phyloP scores from a whole-genome alignment of 2,113 vertebrate genomes.

The Sorex fumeus region DNA sequence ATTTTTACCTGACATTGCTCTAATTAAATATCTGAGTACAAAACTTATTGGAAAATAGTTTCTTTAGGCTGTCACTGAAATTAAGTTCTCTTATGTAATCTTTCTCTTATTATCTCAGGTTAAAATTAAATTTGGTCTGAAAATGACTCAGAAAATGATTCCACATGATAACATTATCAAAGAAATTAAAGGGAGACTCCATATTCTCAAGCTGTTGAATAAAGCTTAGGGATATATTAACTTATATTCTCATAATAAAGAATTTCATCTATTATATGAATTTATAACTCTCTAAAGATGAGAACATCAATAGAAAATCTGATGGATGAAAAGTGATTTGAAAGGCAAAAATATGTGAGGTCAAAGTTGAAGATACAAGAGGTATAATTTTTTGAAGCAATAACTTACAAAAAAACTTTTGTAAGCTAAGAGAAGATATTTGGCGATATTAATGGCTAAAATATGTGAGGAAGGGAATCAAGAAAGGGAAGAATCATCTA shows the following conservation, averaged over 20 bases:
- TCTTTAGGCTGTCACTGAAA: constrained; percentile 69
- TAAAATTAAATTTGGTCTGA: constrained; percentile 75
- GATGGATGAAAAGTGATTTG: background rate
- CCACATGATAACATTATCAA: constrained; percentile 57
- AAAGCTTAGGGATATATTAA: constrained; percentile 53
- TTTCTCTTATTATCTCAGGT: constrained; percentile 66
- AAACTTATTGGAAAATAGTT: constrained; percentile 64
- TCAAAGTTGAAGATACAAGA: constrained; percentile 29
- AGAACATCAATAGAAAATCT: background rate
- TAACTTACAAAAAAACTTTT: background rate
- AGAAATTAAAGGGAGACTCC: constrained; percentile 3
- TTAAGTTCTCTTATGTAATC: constrained; percentile 54
- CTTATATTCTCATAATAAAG: constrained; percentile 7
- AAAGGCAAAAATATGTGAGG: background rate
- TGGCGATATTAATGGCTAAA: background rate
- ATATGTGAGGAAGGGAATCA: background rate
- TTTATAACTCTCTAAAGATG: constrained; percentile 12
- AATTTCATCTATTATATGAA: background rate
- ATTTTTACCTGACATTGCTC: constrained; percentile 41
- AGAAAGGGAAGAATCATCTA: background rate
- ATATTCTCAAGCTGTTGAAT: constrained; percentile 42
- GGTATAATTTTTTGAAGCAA: background rate
- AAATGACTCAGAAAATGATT: constrained; percentile 62
- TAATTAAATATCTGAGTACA: constrained; percentile 72
- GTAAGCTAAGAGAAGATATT: background rate